Evolutionary conservation across 2,888 invertebrate genomes (phyloP).

Genomic region (Leptopterna dolabrata): DNA sequence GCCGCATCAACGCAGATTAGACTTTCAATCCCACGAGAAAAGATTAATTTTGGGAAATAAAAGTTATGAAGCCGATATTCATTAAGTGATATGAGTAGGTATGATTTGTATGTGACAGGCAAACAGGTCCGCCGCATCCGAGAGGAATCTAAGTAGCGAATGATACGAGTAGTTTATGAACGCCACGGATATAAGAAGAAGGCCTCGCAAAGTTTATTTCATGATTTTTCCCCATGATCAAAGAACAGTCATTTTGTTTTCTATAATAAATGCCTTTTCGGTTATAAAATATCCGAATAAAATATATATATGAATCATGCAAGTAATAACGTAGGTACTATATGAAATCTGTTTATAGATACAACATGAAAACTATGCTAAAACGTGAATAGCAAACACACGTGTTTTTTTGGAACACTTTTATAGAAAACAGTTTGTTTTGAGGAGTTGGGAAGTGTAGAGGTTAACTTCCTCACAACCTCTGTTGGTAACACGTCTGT

Average conservation of each 20-base stretch:
- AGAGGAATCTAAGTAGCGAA: not conserved
- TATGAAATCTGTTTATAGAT: not conserved
- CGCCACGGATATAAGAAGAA: not conserved
- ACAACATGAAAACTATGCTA: not conserved
- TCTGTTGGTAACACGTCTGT: not conserved
- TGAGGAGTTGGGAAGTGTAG: not conserved
- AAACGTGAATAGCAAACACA: not conserved
- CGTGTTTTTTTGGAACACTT: not conserved
- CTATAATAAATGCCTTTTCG: not conserved
- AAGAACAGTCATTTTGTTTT: not conserved
- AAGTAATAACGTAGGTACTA: not conserved
- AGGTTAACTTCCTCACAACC: not conserved
- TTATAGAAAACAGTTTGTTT: not conserved
- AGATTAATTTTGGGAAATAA: not conserved
- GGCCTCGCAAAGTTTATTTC: not conserved
- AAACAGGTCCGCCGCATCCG: not conserved
- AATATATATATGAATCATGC: not conserved
- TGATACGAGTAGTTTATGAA: not conserved
- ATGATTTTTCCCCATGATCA: not conserved
- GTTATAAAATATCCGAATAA: not conserved
- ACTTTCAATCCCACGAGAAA: conserved; percentile 1
- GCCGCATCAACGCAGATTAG: not conserved
- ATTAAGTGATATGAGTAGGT: not conserved
- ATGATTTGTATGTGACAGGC: not conserved
- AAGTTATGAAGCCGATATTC: not conserved